Base-by-base conservation (phyloP, 2,888 invertebrate species). In the Nomada lathburiana region DNA sequence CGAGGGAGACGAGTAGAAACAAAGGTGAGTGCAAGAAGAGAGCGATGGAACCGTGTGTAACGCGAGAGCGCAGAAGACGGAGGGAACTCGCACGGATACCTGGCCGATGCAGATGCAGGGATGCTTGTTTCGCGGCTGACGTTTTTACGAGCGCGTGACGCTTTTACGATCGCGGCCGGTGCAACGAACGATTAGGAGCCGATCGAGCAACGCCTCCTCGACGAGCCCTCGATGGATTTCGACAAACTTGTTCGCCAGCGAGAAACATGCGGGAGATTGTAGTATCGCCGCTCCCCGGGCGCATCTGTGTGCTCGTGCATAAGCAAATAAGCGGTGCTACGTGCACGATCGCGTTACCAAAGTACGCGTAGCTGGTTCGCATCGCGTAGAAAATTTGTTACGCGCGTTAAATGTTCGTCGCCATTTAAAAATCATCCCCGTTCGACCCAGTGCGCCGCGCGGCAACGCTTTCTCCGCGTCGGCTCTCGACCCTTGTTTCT, bases 101-200 rank as follows among this genome's bases (percentile, higher is more conserved):
- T 73, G 80, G 60, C n/a, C 44, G 57, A 52, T 11, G 53, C 26
- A 29, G 64, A 44, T 59, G 64, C 36, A 44, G 59, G 69, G n/a
- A 18, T 50, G 75, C 82, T 79, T 76, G 75, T 74, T 63, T 67
- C 52, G 29, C 79, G 79, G 74, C 72, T 80, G 87, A 86, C 71
- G 88, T 53, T 79, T 88, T 88, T 88, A 88, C 88, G 88, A 84
- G 63, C 85, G 75, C 62, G 73, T 80, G 86, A 88, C 83, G 79
- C 80, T 83, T 86, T 88, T 88, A 88, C 82, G 86, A 85, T 67
- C 78, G 80, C 52, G 26, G 75, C 81, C 82, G 76, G 88, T 86
- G 88, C 88, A 88, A 88, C 87, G 88, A 80, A 88, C 88, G 88
- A 88, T 88, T 88, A 88, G 80, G 71, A 86, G 86, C 70, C 85